Percentiles rank a stretch among this genome's conserved stretches.
These are phyloP conservation scores for Chiloscyllium plagiosum DNA, from an alignment of 2,113 vertebrate genomes.

Conservation along the genomic window DNA sequence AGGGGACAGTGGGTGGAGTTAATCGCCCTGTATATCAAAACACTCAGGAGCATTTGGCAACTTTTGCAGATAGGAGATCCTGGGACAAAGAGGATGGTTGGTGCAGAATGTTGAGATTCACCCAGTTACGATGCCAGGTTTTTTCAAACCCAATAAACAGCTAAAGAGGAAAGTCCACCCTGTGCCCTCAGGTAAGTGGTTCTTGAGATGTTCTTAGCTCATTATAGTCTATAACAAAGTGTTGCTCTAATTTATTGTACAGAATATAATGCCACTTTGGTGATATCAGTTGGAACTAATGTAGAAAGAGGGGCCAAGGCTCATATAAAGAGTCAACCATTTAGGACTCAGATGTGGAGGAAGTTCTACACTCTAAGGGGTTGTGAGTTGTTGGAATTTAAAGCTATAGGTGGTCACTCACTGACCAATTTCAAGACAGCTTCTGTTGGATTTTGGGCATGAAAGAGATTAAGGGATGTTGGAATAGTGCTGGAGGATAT, in stretches of 20 bases:
- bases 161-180: constrained; percentile 25
- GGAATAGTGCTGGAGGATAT: not conserved
- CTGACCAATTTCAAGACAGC: no score
- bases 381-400: not conserved
- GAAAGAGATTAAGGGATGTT: not conserved
- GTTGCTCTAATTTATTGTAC: not conserved
- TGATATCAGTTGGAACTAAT: not conserved
- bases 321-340: not conserved
- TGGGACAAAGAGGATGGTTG: not conserved
- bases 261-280: not conserved
- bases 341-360: not conserved
- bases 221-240: not conserved
- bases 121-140: not conserved
- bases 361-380: not conserved
- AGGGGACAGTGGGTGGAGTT: not conserved
- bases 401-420: no score
- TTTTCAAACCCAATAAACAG: not conserved
- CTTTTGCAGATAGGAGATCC: not conserved
- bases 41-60: not conserved
- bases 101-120: not conserved
- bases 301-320: not conserved
- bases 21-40: not conserved
- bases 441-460: not conserved
- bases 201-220: not conserved
- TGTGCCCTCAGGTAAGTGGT: not conserved